Percentiles rank a stretch among this genome's conserved stretches.
These are phyloP conservation scores for Taurulus bubalis DNA, from an alignment of 2,113 vertebrate species.

Conservation along the genomic window DNA sequence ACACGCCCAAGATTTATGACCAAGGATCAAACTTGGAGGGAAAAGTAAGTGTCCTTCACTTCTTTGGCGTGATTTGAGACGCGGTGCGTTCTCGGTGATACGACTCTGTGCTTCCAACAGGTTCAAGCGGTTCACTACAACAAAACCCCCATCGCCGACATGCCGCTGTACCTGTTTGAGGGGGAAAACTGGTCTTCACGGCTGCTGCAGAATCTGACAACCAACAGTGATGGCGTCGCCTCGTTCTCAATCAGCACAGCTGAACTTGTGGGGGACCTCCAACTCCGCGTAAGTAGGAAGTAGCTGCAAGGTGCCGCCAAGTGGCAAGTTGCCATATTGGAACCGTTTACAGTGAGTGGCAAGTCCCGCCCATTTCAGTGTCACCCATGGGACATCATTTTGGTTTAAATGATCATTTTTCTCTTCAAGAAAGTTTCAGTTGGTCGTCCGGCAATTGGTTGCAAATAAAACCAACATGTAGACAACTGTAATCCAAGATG, in stretches of 20 bases:
- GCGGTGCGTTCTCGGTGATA: not conserved
- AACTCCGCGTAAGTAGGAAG: conserved; percentile 60
- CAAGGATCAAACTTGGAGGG: conserved; percentile 57
- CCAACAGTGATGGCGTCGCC: conserved; percentile 69
- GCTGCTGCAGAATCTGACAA: conserved; percentile 73
- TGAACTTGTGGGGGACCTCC: not conserved
- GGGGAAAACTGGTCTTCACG: conserved; percentile 36
- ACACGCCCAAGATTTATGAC: conserved; percentile 70
- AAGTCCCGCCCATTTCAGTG: no score
- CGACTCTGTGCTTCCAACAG: conserved; percentile 40
- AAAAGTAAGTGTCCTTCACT: conserved; percentile 59
- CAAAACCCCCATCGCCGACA: conserved; percentile 51
- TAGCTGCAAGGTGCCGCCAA: not conserved
- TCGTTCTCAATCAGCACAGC: conserved; percentile 66
- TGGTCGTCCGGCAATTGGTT: no score
- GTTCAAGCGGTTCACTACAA: conserved; percentile 66
- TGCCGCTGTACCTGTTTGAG: conserved; percentile 59
- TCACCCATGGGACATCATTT: not conserved
- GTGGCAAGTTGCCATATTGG: not conserved
- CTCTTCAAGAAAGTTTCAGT: no score
- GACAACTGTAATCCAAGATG: no score
- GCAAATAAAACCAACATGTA: no score
- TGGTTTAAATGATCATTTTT: no score
- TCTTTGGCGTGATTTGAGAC: not conserved
- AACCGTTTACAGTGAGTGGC: not conserved